Evolutionary conservation across 2,888 invertebrate genomes (phyloP), one percentile per base, ranked within the genome.

Genomic region (Cataglyphis livida): DNA sequence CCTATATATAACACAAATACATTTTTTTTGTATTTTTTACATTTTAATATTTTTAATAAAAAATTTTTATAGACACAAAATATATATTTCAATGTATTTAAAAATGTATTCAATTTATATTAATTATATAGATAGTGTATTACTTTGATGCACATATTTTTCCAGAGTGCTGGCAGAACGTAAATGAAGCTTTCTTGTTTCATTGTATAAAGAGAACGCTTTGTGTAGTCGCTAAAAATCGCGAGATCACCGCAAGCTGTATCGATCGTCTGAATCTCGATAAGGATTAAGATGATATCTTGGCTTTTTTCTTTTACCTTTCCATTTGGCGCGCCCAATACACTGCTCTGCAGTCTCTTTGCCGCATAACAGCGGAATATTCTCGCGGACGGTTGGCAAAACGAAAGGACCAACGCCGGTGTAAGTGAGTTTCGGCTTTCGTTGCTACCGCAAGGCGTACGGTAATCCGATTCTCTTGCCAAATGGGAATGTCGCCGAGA

Each of bases 391-490:
- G 71, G 78, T 68, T 64, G 82, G 51, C 54, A 75, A 48, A 51
- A 64, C 75, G 79, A 82, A 71, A 75, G 82, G 84, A 70, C 61
- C 57, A 57, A 35, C 51, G 81, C 25, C 15, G 32, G 54, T 38
- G 70, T 84, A 85, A 85, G 83, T 76, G 81, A 85, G 81, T 84
- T 85, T 85, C 73, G 71, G 85, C 81, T 85, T 85, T 85, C 85
- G 81, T 83, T 68, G 73, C 65, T 73, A 64, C 68, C 76, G 81
- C 83, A 85, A 83, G 82, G 75, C 59, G 79, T 57, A 62, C 73
- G 65, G 82, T 87, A 87, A 87, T 84, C 86, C 82, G 85, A 87
- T 85, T 86, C 86, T 28, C 82, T 57, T 82, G 82, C 85, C 86
- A 82, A 87, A 87, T 85, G 82, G 86, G 79, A 78, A 87, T 84